Evolutionary conservation across 2,888 invertebrate species (phyloP), one percentile per base, ranked within the genome.

Genomic region (Ypsolopha scabrella): DNA sequence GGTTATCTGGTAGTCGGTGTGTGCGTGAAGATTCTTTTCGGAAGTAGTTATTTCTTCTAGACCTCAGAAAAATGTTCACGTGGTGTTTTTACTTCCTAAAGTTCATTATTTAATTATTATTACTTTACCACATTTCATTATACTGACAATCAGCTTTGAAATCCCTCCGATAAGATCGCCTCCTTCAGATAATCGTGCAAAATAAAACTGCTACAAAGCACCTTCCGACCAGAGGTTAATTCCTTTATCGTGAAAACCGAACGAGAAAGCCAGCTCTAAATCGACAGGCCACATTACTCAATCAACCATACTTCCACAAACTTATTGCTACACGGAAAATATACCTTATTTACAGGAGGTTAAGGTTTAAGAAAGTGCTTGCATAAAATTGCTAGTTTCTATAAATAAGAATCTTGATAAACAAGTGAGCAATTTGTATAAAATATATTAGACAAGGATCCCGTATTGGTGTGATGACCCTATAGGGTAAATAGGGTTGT

Each of bases 221-320:
- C 34, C 14, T 13, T n/a, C 34, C n/a, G 45, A 45, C n/a, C 45
- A 34, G 34, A 45, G 45, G 45, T 45, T 45, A 45, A 45, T 50
- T 35, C 24, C 39, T 34, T 50, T 43, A 36, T 44, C 33, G 50
- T 51, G 36, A 13, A 7, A 41, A n/a, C 14, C 7, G 36, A 46
- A 37, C 46, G 39, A 34, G 53, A 53, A 53, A 55, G 55, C 48
- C 41, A 48, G 47, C 43, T 44, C 50, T 50, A 54, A 55, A 52
- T 52, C 50, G 57, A 55, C 53, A 48, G 37, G 45, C 51, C 51
- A 51, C 59, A 55, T 59, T 57, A 58, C 55, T 61, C 60, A 57
- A 58, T 55, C 58, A 55, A 52, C 53, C 53, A 51, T 54, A 46
- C 3, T 9, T 6, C 46, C 36, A 33, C 9, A 46, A 35, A 10